Percentiles rank a stretch among this genome's conserved stretches.
Conservation (phyloP, 2,888 invertebrate genomes). For the Nipponacmea schrenckii region DNA sequence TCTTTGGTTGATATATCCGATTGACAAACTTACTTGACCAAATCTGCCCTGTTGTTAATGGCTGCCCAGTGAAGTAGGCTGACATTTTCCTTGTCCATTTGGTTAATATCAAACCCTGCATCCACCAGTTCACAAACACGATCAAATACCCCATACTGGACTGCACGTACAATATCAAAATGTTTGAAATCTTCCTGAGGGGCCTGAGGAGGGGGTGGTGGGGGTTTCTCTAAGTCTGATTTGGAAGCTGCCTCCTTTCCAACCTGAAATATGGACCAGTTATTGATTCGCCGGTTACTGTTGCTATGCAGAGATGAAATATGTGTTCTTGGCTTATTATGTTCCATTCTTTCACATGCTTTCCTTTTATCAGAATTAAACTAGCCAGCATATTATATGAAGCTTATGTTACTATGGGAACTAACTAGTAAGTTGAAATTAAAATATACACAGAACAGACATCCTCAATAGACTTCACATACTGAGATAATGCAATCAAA, state of each 20-base stretch:
- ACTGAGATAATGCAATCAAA: too few relatives aligned
- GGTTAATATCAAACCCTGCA: slow-evolving; percentile 88
- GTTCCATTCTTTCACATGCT: too few relatives aligned
- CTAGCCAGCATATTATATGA: too few relatives aligned
- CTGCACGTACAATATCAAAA: slow-evolving; percentile 69
- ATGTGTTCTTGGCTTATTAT: too few relatives aligned
- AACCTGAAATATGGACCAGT: not conserved
- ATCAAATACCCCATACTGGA: slow-evolving; percentile 91
- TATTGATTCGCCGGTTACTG: too few relatives aligned
- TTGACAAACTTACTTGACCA: slow-evolving; percentile 78
- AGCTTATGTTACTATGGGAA: too few relatives aligned
- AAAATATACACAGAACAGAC: too few relatives aligned
- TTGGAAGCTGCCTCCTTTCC: slow-evolving; percentile 19
- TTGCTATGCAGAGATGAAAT: too few relatives aligned
- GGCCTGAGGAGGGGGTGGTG: slow-evolving; percentile 30
- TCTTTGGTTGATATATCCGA: too few relatives aligned
- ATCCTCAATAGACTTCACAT: too few relatives aligned
- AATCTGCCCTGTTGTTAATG: slow-evolving; percentile 94
- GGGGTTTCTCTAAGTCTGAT: slow-evolving; percentile 20
- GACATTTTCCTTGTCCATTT: slow-evolving; percentile 93
- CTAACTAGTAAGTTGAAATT: too few relatives aligned
- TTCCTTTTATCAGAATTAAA: too few relatives aligned
- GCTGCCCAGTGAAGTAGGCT: slow-evolving; percentile 99
- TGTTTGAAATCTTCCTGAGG: slow-evolving; percentile 51
- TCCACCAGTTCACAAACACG: slow-evolving; percentile 81